These are phyloP conservation scores for Campylomormyrus numenius DNA, from an alignment of 2,113 vertebrate genomes.

Conservation along the genomic window DNA sequence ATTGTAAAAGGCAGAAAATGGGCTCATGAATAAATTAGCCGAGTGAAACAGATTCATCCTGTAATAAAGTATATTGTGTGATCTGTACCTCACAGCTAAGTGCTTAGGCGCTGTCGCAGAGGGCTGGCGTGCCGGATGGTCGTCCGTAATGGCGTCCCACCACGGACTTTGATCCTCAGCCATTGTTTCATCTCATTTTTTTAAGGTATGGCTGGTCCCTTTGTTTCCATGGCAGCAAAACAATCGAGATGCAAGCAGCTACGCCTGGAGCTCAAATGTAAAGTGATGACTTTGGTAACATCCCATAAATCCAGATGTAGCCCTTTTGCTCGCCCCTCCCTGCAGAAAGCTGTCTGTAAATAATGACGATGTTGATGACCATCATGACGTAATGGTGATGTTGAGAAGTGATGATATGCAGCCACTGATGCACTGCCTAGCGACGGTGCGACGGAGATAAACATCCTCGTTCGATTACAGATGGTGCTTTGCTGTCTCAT, in stretches of 20 bases:
- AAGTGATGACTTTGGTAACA: neutral
- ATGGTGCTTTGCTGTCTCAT: neutral
- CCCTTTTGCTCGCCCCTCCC: neutral
- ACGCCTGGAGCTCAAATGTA: neutral
- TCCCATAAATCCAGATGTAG: neutral
- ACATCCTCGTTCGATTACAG: neutral
- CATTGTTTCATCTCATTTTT: neutral
- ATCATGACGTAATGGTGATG: neutral
- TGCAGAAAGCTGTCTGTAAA: conserved; percentile 1
- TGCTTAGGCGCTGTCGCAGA: neutral
- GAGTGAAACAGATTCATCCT: conserved; percentile 3
- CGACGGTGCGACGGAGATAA: neutral
- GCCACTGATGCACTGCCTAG: too few relatives aligned
- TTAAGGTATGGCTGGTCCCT: neutral
- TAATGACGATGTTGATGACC: neutral
- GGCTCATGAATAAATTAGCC: conserved; percentile 15
- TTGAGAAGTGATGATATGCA: neutral
- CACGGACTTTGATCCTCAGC: neutral
- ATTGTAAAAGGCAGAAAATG: conserved; percentile 4
- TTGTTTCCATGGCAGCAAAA: conserved; percentile 10
- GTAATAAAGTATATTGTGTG: conserved; percentile 13
- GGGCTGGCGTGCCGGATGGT: neutral
- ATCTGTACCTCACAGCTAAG: neutral
- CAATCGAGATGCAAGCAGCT: neutral
- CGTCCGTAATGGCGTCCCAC: neutral